A percentile compares a stretch with the other conserved stretches of the same genome.
These are phyloP conservation scores for Hymenochirus boettgeri DNA, from an alignment of 2,113 vertebrate genomes.

Conservation along the genomic window DNA sequence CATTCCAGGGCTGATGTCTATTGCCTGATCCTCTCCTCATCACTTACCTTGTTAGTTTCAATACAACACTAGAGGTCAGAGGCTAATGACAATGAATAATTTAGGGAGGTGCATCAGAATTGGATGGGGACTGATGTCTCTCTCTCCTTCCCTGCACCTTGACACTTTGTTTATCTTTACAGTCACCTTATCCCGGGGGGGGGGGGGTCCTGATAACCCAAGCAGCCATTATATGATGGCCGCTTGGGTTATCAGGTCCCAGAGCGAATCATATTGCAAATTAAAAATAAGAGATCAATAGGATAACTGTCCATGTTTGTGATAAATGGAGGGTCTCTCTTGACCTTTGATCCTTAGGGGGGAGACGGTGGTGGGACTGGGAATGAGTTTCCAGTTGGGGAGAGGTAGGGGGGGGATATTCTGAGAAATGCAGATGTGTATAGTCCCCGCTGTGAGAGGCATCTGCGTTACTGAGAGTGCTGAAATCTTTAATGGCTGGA, in stretches of 20 bases:
- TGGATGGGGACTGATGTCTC: not conserved
- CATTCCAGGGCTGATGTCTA: not conserved
- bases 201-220: too few species aligned
- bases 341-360: slow-evolving; percentile 23
- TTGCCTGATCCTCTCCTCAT: not conserved
- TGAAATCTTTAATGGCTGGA: not conserved
- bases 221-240: not conserved
- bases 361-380: not conserved
- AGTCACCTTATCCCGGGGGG: too few species aligned
- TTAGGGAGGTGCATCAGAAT: not conserved
- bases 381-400: too few species aligned
- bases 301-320: not conserved
- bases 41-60: not conserved
- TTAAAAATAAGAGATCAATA: slow-evolving; percentile 20
- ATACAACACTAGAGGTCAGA: slow-evolving; percentile 5
- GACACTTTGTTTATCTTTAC: slow-evolving; percentile 21
- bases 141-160: not conserved
- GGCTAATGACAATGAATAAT: slow-evolving; percentile 29
- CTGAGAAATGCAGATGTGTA: slow-evolving; percentile 19
- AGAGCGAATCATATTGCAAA: not conserved
- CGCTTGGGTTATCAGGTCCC: slow-evolving; percentile 6
- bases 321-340: slow-evolving; percentile 9
- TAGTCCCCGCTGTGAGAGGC: slow-evolving; percentile 22
- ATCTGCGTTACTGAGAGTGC: slow-evolving; percentile 20
- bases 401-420: too few species aligned